Evolutionary conservation across 35 echinoderm and acorn worm genomes (phyloP).

Genomic region (Ptychodera flava): DNA sequence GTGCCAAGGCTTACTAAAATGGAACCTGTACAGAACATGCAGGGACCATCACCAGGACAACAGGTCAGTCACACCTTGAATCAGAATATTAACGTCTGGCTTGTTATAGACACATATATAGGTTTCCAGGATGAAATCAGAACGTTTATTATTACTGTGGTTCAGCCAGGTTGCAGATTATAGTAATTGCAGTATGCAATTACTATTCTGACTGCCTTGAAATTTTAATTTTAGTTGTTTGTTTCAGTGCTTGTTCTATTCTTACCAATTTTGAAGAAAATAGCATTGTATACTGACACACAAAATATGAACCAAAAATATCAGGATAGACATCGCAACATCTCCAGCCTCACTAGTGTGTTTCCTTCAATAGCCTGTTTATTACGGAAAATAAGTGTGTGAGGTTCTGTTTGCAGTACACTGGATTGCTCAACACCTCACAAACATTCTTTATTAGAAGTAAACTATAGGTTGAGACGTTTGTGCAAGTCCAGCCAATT

Average conservation of each 20-base stretch:
- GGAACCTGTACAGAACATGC: conserved; percentile 56
- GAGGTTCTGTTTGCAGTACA: too few relatives aligned
- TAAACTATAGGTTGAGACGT: too few relatives aligned
- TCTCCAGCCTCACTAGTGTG: too few relatives aligned
- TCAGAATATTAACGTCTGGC: background rate
- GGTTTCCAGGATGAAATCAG: background rate
- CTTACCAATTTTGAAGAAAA: too few relatives aligned
- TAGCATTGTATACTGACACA: too few relatives aligned
- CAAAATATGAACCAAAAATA: too few relatives aligned
- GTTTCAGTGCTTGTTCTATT: background rate
- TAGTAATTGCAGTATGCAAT: background rate
- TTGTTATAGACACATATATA: background rate
- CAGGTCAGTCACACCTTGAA: conserved; percentile 47
- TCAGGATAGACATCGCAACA: too few relatives aligned
- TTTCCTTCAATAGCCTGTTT: too few relatives aligned
- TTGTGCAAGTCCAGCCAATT: too few relatives aligned
- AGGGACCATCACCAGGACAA: conserved; percentile 88
- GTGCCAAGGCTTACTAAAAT: conserved; percentile 51
- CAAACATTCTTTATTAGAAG: too few relatives aligned
- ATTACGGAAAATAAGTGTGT: too few relatives aligned
- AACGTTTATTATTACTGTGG: background rate
- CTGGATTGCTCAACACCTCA: too few relatives aligned
- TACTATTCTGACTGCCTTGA: background rate
- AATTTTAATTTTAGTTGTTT: background rate
- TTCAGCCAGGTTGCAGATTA: background rate